Percentiles rank a stretch among this genome's conserved stretches.
These are phyloP conservation scores for Cybosia mesomella DNA, from an alignment of 2,888 invertebrate species.

Conservation along the genomic window DNA sequence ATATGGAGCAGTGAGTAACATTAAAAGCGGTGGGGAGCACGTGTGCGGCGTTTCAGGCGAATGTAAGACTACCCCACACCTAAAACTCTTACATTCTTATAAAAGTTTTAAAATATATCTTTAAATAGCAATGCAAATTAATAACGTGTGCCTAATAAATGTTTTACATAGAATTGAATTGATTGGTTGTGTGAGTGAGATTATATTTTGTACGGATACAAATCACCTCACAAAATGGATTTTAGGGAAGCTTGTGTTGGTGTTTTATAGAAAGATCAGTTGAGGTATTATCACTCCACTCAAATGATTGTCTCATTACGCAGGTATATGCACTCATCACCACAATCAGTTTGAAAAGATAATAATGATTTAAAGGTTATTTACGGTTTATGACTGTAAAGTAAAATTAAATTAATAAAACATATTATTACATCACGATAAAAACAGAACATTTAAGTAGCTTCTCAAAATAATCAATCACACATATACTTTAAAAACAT, in stretches of 20 bases:
- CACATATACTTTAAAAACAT: no score
- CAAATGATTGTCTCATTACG: no score
- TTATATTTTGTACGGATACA: not conserved
- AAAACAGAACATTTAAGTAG: no score
- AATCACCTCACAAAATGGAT: not conserved
- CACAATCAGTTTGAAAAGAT: no score
- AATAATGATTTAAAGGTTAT: no score
- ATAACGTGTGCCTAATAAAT: not conserved
- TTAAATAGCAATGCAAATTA: constrained; percentile 12
- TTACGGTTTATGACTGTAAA: no score
- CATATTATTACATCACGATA: no score
- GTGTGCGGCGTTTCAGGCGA: constrained; percentile 54
- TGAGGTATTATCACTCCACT: no score
- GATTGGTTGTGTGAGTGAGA: not conserved
- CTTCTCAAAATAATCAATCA: no score
- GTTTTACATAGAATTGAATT: not conserved
- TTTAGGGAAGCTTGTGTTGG: not conserved
- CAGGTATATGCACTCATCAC: not conserved
- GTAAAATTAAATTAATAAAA: no score
- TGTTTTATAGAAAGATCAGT: not conserved
- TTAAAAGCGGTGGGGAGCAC: constrained; percentile 55
- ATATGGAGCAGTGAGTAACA: constrained; percentile 44
- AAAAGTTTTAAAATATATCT: constrained; percentile 5
- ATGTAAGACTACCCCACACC: constrained; percentile 47
- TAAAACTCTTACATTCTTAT: constrained; percentile 27